Conservation (phyloP, 1,140 invertebrate species). For the Scylla paramamosain region DNA sequence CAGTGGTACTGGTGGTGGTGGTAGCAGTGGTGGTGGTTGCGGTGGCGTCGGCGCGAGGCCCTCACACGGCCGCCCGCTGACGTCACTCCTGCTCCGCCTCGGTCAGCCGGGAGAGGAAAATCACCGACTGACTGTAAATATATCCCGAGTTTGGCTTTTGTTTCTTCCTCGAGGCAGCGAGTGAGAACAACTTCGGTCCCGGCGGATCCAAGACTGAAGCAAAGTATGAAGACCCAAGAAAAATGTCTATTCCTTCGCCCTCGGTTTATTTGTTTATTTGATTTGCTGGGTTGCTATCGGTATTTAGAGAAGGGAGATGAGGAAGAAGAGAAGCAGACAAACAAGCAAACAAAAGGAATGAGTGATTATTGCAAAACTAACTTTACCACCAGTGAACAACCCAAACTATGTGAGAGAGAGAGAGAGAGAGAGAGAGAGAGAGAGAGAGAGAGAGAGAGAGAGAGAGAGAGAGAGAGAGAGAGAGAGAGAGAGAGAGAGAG, state of each 20-base stretch:
- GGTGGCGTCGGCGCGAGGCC: neutral
- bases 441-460: too few relatives aligned
- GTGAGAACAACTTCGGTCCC: neutral
- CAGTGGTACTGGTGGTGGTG: neutral
- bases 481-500: too few relatives aligned
- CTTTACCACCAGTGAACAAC: neutral
- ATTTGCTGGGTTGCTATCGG: neutral
- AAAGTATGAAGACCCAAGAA: conserved; percentile 9
- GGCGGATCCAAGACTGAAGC: neutral
- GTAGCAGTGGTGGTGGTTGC: neutral
- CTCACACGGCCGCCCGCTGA: neutral
- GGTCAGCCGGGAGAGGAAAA: conserved; percentile 10
- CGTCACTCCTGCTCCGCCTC: neutral
- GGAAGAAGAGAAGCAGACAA: neutral
- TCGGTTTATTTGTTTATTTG: neutral
- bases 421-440: neutral
- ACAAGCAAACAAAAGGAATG: neutral
- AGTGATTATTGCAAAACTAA: neutral
- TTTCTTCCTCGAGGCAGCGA: neutral
- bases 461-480: too few relatives aligned
- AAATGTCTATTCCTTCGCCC: neutral
- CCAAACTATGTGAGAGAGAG: neutral
- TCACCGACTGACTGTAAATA: conserved; percentile 5
- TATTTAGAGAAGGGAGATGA: neutral
- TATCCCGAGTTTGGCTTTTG: neutral